phyloP scores from a whole-genome alignment of 2,113 vertebrate species.

The Orycteropus afer region DNA sequence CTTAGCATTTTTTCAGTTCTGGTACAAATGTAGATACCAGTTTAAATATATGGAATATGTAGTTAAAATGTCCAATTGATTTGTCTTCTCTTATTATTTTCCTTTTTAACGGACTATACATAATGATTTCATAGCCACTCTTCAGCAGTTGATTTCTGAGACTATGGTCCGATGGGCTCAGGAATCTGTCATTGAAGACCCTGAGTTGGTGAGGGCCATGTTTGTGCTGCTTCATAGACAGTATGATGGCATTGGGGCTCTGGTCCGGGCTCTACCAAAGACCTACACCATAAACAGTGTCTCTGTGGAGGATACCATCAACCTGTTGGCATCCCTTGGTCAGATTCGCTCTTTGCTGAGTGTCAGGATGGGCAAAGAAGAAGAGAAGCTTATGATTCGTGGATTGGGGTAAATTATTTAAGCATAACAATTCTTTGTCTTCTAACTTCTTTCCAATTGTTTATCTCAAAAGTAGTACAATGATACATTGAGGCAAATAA shows the following conservation, averaged over 20 bases:
- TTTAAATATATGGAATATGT: background rate
- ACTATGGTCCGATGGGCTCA: conserved; percentile 99
- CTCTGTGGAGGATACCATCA: conserved; percentile 97
- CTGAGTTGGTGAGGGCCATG: conserved; percentile 96
- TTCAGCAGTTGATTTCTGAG: conserved; percentile 96
- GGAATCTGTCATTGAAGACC: conserved; percentile 96
- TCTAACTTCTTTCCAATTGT: background rate
- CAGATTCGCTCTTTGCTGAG: conserved; percentile 97
- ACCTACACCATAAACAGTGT: conserved; percentile 97
- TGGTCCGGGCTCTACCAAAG: conserved; percentile 95
- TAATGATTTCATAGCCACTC: conserved; percentile 87
- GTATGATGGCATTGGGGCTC: conserved; percentile 95
- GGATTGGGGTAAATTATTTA: conserved; percentile 91
- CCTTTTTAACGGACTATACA: background rate
- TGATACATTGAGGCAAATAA: background rate
- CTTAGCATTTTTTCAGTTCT: background rate
- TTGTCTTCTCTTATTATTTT: background rate
- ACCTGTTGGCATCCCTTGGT: conserved; percentile 94
- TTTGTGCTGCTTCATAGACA: conserved; percentile 96
- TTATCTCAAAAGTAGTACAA: background rate
- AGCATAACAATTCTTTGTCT: background rate
- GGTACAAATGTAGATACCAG: background rate
- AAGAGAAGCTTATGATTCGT: conserved; percentile 98
- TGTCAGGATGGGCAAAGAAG: conserved; percentile 96
- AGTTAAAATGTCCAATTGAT: background rate